Conservation (phyloP, 2,797 vertebrate species). For the Rhadinocentrus ornatus region DNA sequence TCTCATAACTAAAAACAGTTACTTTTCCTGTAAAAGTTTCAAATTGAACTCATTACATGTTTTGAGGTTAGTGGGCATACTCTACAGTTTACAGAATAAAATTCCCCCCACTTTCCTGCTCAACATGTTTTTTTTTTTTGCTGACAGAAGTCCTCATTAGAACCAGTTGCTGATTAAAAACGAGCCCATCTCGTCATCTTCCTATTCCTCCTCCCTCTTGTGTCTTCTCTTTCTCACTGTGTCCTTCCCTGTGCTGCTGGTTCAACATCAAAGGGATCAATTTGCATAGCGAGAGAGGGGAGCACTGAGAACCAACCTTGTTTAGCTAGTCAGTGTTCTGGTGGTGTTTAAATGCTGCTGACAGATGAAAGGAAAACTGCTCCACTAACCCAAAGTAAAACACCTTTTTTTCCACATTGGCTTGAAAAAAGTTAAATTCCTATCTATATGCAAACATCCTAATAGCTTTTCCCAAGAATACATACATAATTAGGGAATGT, state of each 20-base stretch:
- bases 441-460: conserved; percentile 36
- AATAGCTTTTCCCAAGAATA: conserved; percentile 36
- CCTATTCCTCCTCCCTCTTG: conserved; percentile 7
- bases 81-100: conserved; percentile 20
- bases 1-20: conserved; percentile 13
- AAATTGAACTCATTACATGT: conserved; percentile 20
- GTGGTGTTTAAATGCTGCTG: conserved; percentile 65
- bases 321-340: conserved; percentile 63
- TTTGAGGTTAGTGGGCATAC: conserved; percentile 26
- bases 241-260: conserved; percentile 60
- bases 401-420: conserved; percentile 37
- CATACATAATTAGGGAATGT: conserved; percentile 41
- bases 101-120: conserved; percentile 2
- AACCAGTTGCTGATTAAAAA: conserved; percentile 63
- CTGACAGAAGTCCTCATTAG: conserved; percentile 71
- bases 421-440: conserved; percentile 44
- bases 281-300: conserved; percentile 68
- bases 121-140: conserved; percentile 60
- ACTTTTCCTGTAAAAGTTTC: conserved; percentile 13
- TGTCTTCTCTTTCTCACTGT: conserved; percentile 36
- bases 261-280: conserved; percentile 74
- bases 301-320: conserved; percentile 59
- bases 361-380: conserved; percentile 69
- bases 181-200: conserved; percentile 44
- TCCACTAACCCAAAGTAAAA: conserved; percentile 52